Evolutionary conservation across 2,113 vertebrate genomes (phyloP), one percentile per base, ranked within the genome.

Genomic region (Anolis carolinensis): DNA sequence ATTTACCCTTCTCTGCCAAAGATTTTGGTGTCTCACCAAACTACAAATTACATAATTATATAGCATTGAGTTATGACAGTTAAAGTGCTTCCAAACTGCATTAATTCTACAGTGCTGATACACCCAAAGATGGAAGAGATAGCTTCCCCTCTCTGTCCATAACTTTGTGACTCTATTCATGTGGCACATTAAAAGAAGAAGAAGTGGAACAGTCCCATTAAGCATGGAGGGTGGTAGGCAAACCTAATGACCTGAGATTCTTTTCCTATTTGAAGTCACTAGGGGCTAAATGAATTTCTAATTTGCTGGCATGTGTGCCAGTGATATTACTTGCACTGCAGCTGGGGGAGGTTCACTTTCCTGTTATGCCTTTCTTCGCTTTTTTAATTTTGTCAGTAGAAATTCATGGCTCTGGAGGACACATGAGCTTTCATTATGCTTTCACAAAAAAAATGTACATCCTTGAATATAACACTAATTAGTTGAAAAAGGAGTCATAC

Each of bases 401-500:
- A 36, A 36, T 79, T 32, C 77, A 79, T 23, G 7, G 59, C 32
- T 36, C 62, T 25, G 62, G 52, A 55, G 25, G 52, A 36, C 62
- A 79, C 36, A 63, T 13, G 10, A 63, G 34, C 9, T 14, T 4
- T 32, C 73, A 39, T 21, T 30, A 78, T 83, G 77, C n/a, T 25
- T 75, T 86, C 59, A 62, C 85, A 85, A 55, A 5, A 55, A 27
- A 21, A 34, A 0, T 0, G 8, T 79, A 1, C n/a, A 27, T 39
- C 30, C 50, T 65, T 81, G 2, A 74, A 65, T 78, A 55, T 65
- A 5, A 77, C 39, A 44, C 23, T 84, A 80, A 20, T 25, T 36
- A 39, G 32, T 77, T 0, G 0, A 11, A 67, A 91, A 21, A 18
- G 1, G 20, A 73, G 79, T 18, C 36, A 79, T 30, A 52, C n/a